phyloP scores from a whole-genome alignment of 2,113 vertebrate species.

The Poeciliopsis occidentalis region DNA sequence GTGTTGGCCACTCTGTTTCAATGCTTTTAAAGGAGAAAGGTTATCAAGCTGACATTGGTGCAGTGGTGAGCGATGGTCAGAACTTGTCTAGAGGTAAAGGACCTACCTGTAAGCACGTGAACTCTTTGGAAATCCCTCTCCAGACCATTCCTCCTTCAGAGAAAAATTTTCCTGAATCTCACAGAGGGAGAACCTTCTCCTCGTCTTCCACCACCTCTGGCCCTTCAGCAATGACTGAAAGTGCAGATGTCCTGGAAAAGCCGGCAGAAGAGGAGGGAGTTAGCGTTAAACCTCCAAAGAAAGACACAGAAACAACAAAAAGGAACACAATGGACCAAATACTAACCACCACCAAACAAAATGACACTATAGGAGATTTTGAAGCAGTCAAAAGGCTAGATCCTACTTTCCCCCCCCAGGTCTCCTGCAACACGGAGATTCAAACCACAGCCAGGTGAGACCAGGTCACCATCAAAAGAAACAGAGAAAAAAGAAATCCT shows the following conservation, averaged over 20 bases:
- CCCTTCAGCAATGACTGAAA: slow-evolving; percentile 23
- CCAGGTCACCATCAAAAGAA: slow-evolving; percentile 71
- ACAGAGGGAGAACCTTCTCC: slow-evolving; percentile 57
- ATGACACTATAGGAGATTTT: slow-evolving; percentile 52
- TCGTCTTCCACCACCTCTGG: slow-evolving; percentile 51
- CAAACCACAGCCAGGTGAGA: slow-evolving; percentile 71
- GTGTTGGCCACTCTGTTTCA: slow-evolving; percentile 77
- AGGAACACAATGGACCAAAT: slow-evolving; percentile 41
- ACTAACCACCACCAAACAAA: slow-evolving; percentile 27
- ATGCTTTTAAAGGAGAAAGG: slow-evolving; percentile 83
- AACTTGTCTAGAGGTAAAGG: slow-evolving; percentile 41
- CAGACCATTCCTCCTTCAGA: slow-evolving; percentile 59
- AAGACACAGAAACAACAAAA: slow-evolving; percentile 43
- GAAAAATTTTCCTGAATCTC: slow-evolving; percentile 31
- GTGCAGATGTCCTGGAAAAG: slow-evolving; percentile 33
- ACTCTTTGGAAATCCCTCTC: slow-evolving; percentile 79
- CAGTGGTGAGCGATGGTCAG: slow-evolving; percentile 69
- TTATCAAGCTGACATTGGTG: slow-evolving; percentile 83
- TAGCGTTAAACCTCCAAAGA: slow-evolving; percentile 26
- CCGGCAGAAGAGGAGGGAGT: slow-evolving; percentile 29
- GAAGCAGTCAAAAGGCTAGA: slow-evolving; percentile 69
- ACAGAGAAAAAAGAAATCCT: slow-evolving; percentile 53
- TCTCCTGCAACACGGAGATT: slow-evolving; percentile 67
- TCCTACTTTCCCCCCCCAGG: slow-evolving; percentile 65
- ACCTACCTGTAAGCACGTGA: slow-evolving; percentile 74